phyloP scores from a whole-genome alignment of 2,113 vertebrate species.

The Perccottus glenii region DNA sequence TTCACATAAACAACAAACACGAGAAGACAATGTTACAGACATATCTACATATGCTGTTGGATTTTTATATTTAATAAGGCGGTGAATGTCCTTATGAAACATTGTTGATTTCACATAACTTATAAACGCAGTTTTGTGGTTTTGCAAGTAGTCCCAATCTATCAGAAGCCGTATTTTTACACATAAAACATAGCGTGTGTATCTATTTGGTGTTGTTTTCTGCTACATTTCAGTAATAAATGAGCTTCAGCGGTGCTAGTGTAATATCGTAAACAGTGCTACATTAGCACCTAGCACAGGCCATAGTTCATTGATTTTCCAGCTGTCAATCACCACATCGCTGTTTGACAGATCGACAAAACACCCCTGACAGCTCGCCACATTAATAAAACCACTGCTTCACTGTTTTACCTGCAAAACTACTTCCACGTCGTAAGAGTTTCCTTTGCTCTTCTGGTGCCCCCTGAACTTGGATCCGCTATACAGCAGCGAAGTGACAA shows the following conservation, averaged over 20 bases:
- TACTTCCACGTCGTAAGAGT: constrained; percentile 97
- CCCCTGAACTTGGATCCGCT: constrained; percentile 96
- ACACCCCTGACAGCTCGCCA: constrained; percentile 41
- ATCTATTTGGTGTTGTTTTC: background rate
- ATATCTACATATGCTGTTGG: no score
- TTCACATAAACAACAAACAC: constrained; percentile 59
- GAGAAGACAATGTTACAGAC: background rate
- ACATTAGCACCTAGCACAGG: constrained; percentile 32
- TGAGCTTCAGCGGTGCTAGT: background rate
- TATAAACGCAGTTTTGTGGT: background rate
- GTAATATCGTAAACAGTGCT: constrained; percentile 5
- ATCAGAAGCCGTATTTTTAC: background rate
- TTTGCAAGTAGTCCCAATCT: background rate
- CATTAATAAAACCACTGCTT: constrained; percentile 1
- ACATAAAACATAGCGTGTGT: background rate
- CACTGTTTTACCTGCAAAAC: constrained; percentile 88
- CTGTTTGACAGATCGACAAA: constrained; percentile 66
- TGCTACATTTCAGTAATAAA: background rate
- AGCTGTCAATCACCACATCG: constrained; percentile 68
- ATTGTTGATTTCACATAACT: background rate
- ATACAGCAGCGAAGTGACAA: constrained; percentile 94
- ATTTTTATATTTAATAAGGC: background rate
- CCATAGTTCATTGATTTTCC: constrained; percentile 51
- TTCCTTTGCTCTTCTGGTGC: constrained; percentile 98
- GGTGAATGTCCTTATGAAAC: background rate